Base-by-base conservation (phyloP, 2,113 vertebrate species). In the Stigmatopora nigra region DNA sequence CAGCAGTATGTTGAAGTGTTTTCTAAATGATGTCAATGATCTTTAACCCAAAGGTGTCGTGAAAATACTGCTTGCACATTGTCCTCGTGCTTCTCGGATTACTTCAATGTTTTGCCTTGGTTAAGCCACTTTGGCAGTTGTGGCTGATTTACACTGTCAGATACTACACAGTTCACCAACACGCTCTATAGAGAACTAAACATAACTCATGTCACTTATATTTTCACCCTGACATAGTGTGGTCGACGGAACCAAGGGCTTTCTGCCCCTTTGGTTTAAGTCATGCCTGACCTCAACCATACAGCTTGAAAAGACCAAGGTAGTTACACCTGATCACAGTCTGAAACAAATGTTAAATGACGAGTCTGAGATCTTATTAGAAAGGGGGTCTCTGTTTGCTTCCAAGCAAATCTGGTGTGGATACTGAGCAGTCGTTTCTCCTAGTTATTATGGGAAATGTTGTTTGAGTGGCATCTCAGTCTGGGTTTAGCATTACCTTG, bases 181-280 rank as follows among this genome's bases (percentile, higher is more conserved):
- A 67, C 67, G 67, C 65, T 25, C 5, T 25, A 38, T 31, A 64
- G 17, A 16, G 31, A 73, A 65, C 48, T 5, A 12, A 73, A 53
- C 14, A 20, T 46, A 68, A 44, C 46, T 19, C 38, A 60, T 64
- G 19, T 59, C 64, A 69, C 70, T 72, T 76, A 67, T 60, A 75
- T 82, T 72, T 79, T 52, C 76, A 69, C 71, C 73, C 60, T 71
- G 78, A 76, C 71, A 71, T 48, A 17, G 55, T 52, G 60, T 66
- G 61, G 78, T 64, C 68, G 52, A 36, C 63, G 61, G 65, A 65
- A 68, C 71, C 72, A 16, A 64, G 67, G 0, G n/a, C 71, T 77
- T 73, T 86, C 81, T 80, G 35, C 78, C 80, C 75, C 68, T 48
- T 61, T 79, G 70, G 73, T 70, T 46, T 62, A 61, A 15, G 44